Conservation (phyloP, 2,797 vertebrate species). For the Falco biarmicus region DNA sequence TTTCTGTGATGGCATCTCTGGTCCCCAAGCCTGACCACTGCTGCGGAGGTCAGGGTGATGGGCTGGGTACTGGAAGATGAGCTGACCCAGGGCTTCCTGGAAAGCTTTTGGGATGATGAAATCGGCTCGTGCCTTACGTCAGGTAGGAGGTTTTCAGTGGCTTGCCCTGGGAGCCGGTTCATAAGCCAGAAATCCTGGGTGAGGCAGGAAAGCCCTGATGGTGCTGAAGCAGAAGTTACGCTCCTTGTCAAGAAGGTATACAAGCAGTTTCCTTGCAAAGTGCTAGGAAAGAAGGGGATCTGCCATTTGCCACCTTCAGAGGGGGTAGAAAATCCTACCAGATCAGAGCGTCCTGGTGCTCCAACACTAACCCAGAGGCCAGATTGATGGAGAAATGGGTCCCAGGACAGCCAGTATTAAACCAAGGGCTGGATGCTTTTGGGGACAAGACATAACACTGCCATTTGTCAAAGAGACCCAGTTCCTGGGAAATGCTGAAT, state of each 20-base stretch:
- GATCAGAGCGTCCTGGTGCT: background rate
- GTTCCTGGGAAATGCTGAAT: background rate
- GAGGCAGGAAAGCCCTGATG: background rate
- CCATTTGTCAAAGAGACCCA: background rate
- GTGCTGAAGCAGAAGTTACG: rapidly evolving
- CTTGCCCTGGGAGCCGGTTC: background rate
- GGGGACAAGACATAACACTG: background rate
- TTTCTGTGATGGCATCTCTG: background rate
- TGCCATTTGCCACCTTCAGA: background rate
- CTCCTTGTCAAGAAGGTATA: background rate
- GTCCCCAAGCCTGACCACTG: background rate
- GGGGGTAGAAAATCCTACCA: background rate
- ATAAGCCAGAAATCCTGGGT: background rate
- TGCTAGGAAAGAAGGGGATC: background rate
- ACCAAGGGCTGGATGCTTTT: background rate
- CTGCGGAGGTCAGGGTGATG: background rate
- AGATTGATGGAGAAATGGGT: background rate
- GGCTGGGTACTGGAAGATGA: background rate
- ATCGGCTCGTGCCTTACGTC: rapidly evolving
- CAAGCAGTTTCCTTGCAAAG: background rate
- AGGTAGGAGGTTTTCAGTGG: background rate
- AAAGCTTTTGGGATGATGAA: background rate
- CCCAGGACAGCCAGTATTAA: background rate
- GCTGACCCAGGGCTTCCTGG: background rate
- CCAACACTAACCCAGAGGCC: background rate